phyloP scores from a whole-genome alignment of 30 jellyfish, hydroid and myxozoan genomes.

The Hydra vulgaris region DNA sequence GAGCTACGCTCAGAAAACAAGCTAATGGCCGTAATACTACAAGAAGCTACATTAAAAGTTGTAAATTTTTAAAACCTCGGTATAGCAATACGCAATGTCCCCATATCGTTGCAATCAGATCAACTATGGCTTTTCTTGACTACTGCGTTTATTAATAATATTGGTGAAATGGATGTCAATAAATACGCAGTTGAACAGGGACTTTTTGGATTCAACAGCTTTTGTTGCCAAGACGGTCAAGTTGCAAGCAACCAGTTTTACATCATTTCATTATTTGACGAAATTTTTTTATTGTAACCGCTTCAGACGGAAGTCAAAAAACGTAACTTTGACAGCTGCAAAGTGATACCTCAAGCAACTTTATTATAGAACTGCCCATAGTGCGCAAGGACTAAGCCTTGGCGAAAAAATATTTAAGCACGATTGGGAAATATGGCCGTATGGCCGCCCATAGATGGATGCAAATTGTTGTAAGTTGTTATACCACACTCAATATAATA shows the following conservation, averaged over 20 bases:
- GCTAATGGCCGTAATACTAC: too few relatives aligned
- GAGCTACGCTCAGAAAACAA: too few relatives aligned
- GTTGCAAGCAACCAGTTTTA: background rate
- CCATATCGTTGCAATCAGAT: too few relatives aligned
- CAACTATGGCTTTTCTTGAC: too few relatives aligned
- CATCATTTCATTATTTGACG: too few relatives aligned
- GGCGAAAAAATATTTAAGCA: background rate
- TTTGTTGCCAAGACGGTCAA: background rate
- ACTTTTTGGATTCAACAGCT: background rate
- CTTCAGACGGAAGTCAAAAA: background rate
- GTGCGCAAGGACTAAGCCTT: background rate
- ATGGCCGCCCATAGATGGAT: background rate
- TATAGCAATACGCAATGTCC: too few relatives aligned
- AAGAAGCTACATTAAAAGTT: too few relatives aligned
- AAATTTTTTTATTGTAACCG: too few relatives aligned
- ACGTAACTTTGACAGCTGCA: background rate
- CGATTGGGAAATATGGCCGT: background rate
- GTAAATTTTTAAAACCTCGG: too few relatives aligned
- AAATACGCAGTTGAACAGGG: background rate
- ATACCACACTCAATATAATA: background rate
- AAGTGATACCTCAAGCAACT: too few relatives aligned
- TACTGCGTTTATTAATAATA: too few relatives aligned
- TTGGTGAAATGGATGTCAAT: too few relatives aligned
- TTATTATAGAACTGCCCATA: background rate
- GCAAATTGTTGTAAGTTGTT: background rate